A percentile compares a stretch with the other conserved stretches of the same genome.
phyloP scores from a whole-genome alignment of 2,888 invertebrate species.

The Drosophila leonis region DNA sequence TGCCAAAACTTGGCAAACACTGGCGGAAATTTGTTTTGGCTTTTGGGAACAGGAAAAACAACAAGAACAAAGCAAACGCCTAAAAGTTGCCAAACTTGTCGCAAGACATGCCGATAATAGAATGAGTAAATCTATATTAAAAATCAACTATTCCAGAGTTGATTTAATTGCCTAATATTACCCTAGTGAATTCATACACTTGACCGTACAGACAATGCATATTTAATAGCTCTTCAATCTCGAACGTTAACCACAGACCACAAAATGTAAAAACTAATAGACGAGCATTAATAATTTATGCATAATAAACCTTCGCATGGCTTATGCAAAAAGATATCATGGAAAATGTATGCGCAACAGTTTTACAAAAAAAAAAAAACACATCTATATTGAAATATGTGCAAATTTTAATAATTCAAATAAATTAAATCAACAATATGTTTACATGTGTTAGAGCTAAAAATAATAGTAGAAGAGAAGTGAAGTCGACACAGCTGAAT shows the following conservation, averaged over 20 bases:
- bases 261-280: constrained; percentile 17
- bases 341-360: not conserved
- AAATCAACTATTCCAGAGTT: not conserved
- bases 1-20: constrained; percentile 65
- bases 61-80: constrained; percentile 15
- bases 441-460: not conserved
- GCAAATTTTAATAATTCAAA: not conserved
- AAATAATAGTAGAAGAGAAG: not conserved
- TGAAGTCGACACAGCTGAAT: no score
- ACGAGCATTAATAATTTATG: constrained; percentile 8
- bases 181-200: not conserved
- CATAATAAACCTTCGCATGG: not conserved
- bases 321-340: constrained; percentile 10
- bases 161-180: constrained; percentile 25
- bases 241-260: not conserved
- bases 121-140: constrained; percentile 28
- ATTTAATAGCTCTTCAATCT: constrained; percentile 6
- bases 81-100: constrained; percentile 41
- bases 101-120: constrained; percentile 33
- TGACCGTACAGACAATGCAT: not conserved
- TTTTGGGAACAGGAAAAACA: constrained; percentile 54
- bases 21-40: constrained; percentile 72
- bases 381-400: not conserved
- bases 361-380: not conserved
- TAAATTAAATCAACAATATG: not conserved